These are phyloP conservation scores for Notamacropus eugenii DNA, from an alignment of 2,797 vertebrate genomes.

Conservation along the genomic window DNA sequence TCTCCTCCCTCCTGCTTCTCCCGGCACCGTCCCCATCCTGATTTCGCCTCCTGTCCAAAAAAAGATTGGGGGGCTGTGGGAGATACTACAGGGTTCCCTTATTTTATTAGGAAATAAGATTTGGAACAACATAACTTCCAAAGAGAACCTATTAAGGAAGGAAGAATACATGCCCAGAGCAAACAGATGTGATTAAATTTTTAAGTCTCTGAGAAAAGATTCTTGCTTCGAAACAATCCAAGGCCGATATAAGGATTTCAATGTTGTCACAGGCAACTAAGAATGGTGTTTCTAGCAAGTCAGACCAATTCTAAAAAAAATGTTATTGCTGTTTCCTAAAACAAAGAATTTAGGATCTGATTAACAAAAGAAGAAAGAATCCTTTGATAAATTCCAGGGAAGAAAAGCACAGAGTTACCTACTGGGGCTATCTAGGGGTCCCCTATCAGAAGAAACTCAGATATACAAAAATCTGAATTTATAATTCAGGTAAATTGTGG, in stretches of 20 bases:
- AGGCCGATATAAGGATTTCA: background rate
- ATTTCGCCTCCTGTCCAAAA: background rate
- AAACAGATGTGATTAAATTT: background rate
- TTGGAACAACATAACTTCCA: constrained; percentile 6
- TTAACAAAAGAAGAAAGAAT: background rate
- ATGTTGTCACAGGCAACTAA: background rate
- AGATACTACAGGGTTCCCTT: background rate
- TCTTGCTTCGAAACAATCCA: background rate
- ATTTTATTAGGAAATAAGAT: constrained; percentile 35
- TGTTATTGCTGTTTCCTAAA: background rate
- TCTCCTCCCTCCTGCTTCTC: background rate
- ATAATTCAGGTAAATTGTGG: background rate
- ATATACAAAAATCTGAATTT: background rate
- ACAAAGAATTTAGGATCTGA: background rate
- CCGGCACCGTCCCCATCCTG: too few relatives aligned
- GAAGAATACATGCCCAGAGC: background rate
- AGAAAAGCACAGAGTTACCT: background rate
- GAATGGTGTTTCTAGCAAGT: background rate
- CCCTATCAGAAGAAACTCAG: background rate
- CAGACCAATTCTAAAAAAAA: background rate
- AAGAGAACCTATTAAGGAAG: constrained; percentile 21
- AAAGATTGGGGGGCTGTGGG: background rate
- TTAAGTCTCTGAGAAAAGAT: background rate
- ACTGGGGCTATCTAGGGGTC: background rate
- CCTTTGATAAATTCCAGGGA: background rate